Evolutionary conservation across 2,113 vertebrate genomes (phyloP).

Genomic region (Eptatretus burgeri): DNA sequence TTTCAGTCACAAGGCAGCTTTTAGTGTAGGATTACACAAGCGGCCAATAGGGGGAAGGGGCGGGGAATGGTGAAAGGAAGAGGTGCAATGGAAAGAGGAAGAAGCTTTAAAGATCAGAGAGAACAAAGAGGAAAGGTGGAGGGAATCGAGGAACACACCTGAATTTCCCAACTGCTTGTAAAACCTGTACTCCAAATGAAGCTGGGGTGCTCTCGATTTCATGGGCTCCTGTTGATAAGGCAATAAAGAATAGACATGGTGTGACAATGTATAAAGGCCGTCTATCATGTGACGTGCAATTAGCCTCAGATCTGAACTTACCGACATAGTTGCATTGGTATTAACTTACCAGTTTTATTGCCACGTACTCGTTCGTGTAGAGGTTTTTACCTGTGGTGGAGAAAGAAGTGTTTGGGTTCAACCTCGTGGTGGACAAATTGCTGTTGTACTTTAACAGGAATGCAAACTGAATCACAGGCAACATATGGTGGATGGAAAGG

Average conservation of each 20-base stretch:
- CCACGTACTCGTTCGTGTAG: slow-evolving; percentile 86
- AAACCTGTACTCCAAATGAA: slow-evolving; percentile 91
- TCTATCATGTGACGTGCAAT: too few relatives aligned
- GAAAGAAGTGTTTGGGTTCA: background rate
- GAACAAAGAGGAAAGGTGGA: background rate
- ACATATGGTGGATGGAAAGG: too few relatives aligned
- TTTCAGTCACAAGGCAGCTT: too few relatives aligned
- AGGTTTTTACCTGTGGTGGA: slow-evolving; percentile 37
- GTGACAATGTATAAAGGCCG: too few relatives aligned
- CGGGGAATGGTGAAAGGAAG: too few relatives aligned
- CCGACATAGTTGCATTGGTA: background rate
- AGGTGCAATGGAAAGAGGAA: too few relatives aligned
- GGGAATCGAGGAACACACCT: slow-evolving; percentile 23
- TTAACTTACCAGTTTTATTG: slow-evolving; percentile 64
- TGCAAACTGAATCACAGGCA: too few relatives aligned
- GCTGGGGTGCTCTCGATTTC: slow-evolving; percentile 77
- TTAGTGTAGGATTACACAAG: too few relatives aligned
- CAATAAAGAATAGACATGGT: too few relatives aligned
- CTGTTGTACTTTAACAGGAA: too few relatives aligned
- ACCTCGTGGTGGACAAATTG: too few relatives aligned
- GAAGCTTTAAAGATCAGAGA: background rate
- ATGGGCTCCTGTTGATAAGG: slow-evolving; percentile 44
- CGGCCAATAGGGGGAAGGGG: too few relatives aligned
- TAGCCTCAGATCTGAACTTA: background rate
- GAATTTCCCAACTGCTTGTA: slow-evolving; percentile 89